These are phyloP conservation scores for Tychaedon coryphoeus DNA, from an alignment of 2,113 vertebrate species.

Conservation along the genomic window DNA sequence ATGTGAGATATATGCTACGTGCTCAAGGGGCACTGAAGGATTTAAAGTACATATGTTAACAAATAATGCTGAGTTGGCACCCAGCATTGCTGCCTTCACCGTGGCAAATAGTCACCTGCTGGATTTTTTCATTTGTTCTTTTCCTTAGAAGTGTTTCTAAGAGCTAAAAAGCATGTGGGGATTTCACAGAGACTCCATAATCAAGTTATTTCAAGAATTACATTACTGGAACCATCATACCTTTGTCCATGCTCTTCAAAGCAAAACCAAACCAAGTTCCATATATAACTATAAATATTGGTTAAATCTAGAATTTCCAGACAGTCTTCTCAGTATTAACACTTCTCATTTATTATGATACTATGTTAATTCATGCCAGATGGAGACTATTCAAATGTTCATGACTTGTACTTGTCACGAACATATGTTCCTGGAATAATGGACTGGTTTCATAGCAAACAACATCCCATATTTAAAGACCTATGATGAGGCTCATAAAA, in stretches of 20 bases:
- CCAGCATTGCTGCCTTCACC: background rate
- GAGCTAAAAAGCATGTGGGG: background rate
- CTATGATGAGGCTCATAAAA: slow-evolving; percentile 41
- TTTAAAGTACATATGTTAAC: slow-evolving; percentile 55
- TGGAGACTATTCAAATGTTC: slow-evolving; percentile 69
- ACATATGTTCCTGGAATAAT: slow-evolving; percentile 69
- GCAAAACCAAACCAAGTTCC: background rate
- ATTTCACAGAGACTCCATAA: background rate
- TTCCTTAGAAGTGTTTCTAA: background rate
- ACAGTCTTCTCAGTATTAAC: slow-evolving; percentile 39
- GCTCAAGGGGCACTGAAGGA: slow-evolving; percentile 29
- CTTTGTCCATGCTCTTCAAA: background rate
- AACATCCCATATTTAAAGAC: slow-evolving; percentile 64
- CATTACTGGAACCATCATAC: background rate
- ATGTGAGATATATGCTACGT: slow-evolving; percentile 9
- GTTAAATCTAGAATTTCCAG: slow-evolving; percentile 3
- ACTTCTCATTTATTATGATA: slow-evolving; percentile 57
- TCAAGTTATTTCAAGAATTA: background rate
- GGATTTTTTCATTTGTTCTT: background rate
- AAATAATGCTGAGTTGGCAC: slow-evolving; percentile 15
- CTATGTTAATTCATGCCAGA: slow-evolving; percentile 64
- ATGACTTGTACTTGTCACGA: slow-evolving; percentile 55
- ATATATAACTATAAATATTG: background rate
- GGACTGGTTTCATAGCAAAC: slow-evolving; percentile 61
- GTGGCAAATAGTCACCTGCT: background rate